phyloP scores from a whole-genome alignment of 2,888 invertebrate genomes.

The Pristionchus maxplancki region DNA sequence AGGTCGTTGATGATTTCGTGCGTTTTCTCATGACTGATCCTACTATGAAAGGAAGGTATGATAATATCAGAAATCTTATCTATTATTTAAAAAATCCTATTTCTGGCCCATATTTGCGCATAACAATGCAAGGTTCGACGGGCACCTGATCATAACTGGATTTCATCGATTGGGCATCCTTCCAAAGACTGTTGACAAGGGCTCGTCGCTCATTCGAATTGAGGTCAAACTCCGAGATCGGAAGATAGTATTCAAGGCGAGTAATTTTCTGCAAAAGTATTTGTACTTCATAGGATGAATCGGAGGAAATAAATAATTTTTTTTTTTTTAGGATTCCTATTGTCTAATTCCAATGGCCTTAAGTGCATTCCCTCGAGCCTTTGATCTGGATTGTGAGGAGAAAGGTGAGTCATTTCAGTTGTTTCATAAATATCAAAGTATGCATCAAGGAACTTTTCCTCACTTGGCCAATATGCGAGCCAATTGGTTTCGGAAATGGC shows the following conservation, averaged over 20 bases:
- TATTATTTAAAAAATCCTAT: too few species aligned
- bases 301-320: not conserved
- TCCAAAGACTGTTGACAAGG: not conserved
- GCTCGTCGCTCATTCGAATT: not conserved
- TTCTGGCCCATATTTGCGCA: not conserved
- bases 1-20: not conserved
- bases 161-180: not conserved
- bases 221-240: not conserved
- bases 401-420: not conserved
- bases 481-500: not conserved
- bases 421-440: not conserved
- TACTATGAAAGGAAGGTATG: not conserved
- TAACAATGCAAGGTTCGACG: not conserved
- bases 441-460: not conserved
- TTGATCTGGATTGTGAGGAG: not conserved
- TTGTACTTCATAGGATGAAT: not conserved
- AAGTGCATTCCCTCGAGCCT: not conserved
- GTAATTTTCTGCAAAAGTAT: too few species aligned
- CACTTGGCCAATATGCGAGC: not conserved
- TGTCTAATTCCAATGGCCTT: not conserved
- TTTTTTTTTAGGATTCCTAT: not conserved
- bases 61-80: not conserved
- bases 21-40: not conserved
- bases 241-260: not conserved
- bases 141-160: not conserved